Conservation (phyloP, 1,140 invertebrate genomes). For the Sesamia nonagrioides region DNA sequence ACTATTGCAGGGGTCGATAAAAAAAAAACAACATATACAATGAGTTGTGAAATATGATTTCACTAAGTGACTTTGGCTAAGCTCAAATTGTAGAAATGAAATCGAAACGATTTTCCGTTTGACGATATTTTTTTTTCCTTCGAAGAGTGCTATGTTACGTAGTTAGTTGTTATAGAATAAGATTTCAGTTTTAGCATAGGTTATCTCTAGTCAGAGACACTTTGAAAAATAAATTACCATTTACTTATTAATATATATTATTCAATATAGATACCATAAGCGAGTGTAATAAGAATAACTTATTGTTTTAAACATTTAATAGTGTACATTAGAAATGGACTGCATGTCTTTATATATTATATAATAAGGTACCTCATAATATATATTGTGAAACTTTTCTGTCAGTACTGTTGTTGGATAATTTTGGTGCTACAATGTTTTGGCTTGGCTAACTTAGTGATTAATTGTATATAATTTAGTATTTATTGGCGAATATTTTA, state of each 20-base stretch:
- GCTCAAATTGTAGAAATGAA: conserved; percentile 78
- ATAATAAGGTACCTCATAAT: conserved; percentile 53
- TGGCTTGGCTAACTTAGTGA: conserved; percentile 84
- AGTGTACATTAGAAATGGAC: conserved; percentile 70
- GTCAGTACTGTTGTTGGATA: conserved; percentile 76
- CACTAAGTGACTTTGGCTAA: conserved; percentile 83
- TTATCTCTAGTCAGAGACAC: conserved; percentile 86
- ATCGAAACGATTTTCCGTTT: conserved; percentile 64
- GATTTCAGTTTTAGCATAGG: conserved; percentile 79
- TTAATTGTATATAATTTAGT: conserved; percentile 84
- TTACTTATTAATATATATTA: conserved; percentile 82
- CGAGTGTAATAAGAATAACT: conserved; percentile 81
- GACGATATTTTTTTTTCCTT: conserved; percentile 68
- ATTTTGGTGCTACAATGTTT: conserved; percentile 85
- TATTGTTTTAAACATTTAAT: conserved; percentile 80
- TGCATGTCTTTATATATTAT: conserved; percentile 63
- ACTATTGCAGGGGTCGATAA: neutral
- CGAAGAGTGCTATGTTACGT: conserved; percentile 82
- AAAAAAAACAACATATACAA: conserved; percentile 47
- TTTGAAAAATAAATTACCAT: conserved; percentile 85
- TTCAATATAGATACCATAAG: conserved; percentile 74
- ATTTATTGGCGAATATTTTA: conserved; percentile 82
- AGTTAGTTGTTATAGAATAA: conserved; percentile 75
- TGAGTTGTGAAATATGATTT: conserved; percentile 81
- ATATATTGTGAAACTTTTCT: conserved; percentile 82